Evolutionary conservation across 2,113 vertebrate genomes (phyloP).

Genomic region (Cariama cristata): DNA sequence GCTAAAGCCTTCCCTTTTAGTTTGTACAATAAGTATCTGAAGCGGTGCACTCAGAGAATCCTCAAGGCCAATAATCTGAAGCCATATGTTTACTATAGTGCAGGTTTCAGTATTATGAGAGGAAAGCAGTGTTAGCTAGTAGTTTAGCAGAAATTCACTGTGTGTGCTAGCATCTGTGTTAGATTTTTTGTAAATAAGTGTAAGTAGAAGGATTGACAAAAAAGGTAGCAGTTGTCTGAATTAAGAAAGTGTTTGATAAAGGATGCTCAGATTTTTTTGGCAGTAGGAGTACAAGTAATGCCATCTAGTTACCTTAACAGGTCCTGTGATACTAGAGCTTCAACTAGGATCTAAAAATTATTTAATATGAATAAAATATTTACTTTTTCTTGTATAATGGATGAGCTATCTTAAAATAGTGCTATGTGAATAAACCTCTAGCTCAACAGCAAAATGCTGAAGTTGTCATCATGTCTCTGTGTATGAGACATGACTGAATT

Average conservation of each 20-base stretch:
- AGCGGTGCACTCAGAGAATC: not conserved
- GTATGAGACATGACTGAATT: not conserved
- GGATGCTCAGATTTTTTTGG: not conserved
- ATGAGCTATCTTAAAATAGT: conserved; percentile 6
- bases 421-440: not conserved
- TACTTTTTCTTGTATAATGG: not conserved
- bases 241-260: not conserved
- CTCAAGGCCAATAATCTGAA: not conserved
- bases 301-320: not conserved
- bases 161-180: not conserved
- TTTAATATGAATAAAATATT: conserved; percentile 19
- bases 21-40: not conserved
- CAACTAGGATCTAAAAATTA: not conserved
- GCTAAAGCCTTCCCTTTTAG: not conserved
- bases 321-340: not conserved
- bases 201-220: not conserved
- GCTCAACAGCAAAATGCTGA: not conserved
- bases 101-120: not conserved
- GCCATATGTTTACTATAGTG: not conserved
- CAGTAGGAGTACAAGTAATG: not conserved
- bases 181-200: not conserved
- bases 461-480: not conserved
- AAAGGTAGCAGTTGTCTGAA: not conserved
- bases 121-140: not conserved
- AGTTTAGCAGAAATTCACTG: not conserved